Evolutionary conservation across 2,888 invertebrate species (phyloP), one percentile per base, ranked within the genome.

Genomic region (Phortica okadai): DNA sequence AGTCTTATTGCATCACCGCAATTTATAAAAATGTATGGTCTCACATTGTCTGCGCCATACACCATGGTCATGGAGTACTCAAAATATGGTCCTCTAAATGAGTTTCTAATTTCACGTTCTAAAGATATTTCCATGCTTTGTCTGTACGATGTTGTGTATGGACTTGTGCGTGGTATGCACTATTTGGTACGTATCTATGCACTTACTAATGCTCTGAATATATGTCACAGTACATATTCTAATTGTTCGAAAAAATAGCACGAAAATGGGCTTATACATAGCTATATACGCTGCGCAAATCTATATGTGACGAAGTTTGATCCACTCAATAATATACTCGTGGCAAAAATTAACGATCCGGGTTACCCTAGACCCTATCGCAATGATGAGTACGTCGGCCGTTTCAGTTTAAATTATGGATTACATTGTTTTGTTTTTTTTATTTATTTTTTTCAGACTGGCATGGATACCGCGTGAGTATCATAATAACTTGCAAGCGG

Each of bases 381-480:
- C 45, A 91, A 92, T 41, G 90, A 92, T 77, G 96, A 96, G 97
- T 96, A 91, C 93, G 84, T 82, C 45, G n/a, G 5, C 74, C 11
- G n/a, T 72, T 44, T 21, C 14, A 59, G 14, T 64, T 56, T 1
- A 33, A 66, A 14, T 45, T 69, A 44, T 72, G 10, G 54, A 44
- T 58, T 54, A 59, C 25, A 59, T 59, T 21, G 58, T n/a, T 14
- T 10, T 21, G 6, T 73, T 66, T 21, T 5, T 66, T 7, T 21
- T 16, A 73, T 50, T 10, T 44, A 54, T 64, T 7, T 41, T 6
- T 77, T 72, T 73, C 83, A 97, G 97, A 85, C 93, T 97, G 2
- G 97, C 97, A 82, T 98, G 98, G 98, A 94, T 98, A 88, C 97
- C 98, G 0, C 94, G 95, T 10, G 97, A 98, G 90, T 95, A 95